Base-by-base conservation (phyloP, 2,797 vertebrate genomes). In the Cygnus olor region DNA sequence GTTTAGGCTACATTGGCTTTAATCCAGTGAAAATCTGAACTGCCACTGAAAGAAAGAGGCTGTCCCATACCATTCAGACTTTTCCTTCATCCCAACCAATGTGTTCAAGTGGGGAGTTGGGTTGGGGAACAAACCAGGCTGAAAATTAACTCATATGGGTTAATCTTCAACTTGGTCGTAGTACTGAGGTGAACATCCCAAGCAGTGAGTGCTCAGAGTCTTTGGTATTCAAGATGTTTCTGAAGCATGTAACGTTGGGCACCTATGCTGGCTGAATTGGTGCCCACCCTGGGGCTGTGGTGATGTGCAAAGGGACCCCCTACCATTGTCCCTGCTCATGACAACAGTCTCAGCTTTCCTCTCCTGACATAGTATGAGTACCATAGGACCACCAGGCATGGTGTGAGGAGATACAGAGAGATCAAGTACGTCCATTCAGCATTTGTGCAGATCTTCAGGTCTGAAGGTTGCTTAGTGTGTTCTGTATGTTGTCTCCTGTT, bases 71-170 rank as follows among this genome's bases (percentile, higher is more conserved):
- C 0, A 0, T 38, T 44, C 7, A 9, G 4, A 66, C 30, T 73
- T 28, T 89, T 78, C 9, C 38, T 14, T 84, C 19, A 27, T 88
- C 28, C 51, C 56, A 91, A 13, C 27, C 42, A 30, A 34, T 13
- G 6, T 38, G 5, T 79, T 90, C 81, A 0, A n/a, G 14, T 36
- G 56, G 40, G 61, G 49, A 91, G 20, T 36, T 91, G 61, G 12
- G 42, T 8, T 17, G 1, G 16, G 32, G 58, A 92, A 12, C 51
- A 77, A 1, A 0, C 10, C 1, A 2, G 64, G 74, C 60, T 95
- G 80, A 85, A 87, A 77, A 93, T 82, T 80, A 95, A 92, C 32
- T 95, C 47, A 53, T 73, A 14, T 49, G 32, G 11, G 57, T 95
- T 94, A 92, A 90, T 90, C 40, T 93, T 90, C 81, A 74, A 25